Evolutionary conservation across 1,140 invertebrate genomes (phyloP).

Genomic region (Camponotus pennsylvanicus): DNA sequence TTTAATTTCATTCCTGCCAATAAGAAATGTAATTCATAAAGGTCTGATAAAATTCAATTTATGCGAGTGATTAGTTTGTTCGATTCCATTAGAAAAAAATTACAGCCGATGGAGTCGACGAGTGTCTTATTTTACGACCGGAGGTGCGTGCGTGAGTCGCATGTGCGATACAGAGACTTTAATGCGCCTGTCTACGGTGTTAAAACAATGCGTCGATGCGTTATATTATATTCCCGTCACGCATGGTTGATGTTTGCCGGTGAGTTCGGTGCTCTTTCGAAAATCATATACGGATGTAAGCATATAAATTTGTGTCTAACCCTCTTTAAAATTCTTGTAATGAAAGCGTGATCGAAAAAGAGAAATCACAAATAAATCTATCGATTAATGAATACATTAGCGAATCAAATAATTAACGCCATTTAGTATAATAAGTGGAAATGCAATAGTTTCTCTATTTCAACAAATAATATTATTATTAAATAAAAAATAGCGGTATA

Average conservation of each 20-base stretch:
- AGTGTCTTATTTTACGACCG: slow-evolving; percentile 33
- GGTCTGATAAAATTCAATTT: not conserved
- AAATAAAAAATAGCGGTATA: not conserved
- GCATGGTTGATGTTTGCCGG: slow-evolving; percentile 36
- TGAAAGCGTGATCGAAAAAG: not conserved
- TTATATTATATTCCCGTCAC: slow-evolving; percentile 51
- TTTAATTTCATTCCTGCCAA: not conserved
- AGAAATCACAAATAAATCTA: not conserved
- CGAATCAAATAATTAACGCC: not conserved
- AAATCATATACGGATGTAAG: slow-evolving; percentile 18
- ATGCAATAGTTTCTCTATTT: not conserved
- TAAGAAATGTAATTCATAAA: not conserved
- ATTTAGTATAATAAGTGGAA: not conserved
- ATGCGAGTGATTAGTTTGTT: slow-evolving; percentile 3
- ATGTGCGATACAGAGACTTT: slow-evolving; percentile 32
- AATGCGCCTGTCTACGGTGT: slow-evolving; percentile 3
- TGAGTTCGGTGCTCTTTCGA: slow-evolving; percentile 2
- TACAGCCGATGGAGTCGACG: not conserved
- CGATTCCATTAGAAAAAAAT: not conserved
- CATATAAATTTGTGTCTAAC: not conserved
- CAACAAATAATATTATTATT: not conserved
- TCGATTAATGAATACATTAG: not conserved
- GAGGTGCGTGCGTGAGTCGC: slow-evolving; percentile 48
- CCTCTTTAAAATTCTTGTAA: not conserved
- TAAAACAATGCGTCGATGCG: slow-evolving; percentile 50